Evolutionary conservation across 2,888 invertebrate species (phyloP), one percentile per base, ranked within the genome.

Genomic region (Anorthoa munda): DNA sequence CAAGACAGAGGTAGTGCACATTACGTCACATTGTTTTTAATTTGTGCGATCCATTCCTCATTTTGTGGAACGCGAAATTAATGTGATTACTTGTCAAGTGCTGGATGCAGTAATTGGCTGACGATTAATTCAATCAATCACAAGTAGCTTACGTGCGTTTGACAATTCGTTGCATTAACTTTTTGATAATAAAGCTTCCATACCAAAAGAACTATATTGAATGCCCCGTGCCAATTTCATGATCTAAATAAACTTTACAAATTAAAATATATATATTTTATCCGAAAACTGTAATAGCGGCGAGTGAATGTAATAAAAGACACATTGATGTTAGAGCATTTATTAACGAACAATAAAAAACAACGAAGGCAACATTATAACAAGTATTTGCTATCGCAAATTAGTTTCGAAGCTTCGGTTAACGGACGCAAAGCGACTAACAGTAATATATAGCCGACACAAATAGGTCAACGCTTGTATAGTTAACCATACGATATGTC

Each of bases 381-480:
- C 58, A 72, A 61, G 66, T 66, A 39, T 69, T 75, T 69, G 56
- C n/a, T 55, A 74, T 75, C 26, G 46, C 55, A 77, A 79, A 77
- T 80, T 74, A 69, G 73, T 77, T 85, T 53, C 2, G 31, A 61
- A 82, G 61, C 74, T 74, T 78, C 71, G 23, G 51, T 64, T 56
- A 74, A 78, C 60, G 60, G 60, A 65, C 58, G 63, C 45, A 50
- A 56, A 51, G 68, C 66, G 66, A 75, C 69, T 77, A 77, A 77
- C 65, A 59, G 50, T 65, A 60, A 77, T 68, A 72, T 74, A 79
- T 72, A 23, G 60, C 50, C 21, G 13, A 71, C 55, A 63, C 0
- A 84, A 77, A 48, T 78, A 67, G 84, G 79, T 84, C 84, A 82
- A 31, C 48, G 15, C 21, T 61, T 70, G 66, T 45, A 59, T 65